These are phyloP conservation scores for Rhinogobio ventralis DNA, from an alignment of 2,797 vertebrate species.

Conservation along the genomic window DNA sequence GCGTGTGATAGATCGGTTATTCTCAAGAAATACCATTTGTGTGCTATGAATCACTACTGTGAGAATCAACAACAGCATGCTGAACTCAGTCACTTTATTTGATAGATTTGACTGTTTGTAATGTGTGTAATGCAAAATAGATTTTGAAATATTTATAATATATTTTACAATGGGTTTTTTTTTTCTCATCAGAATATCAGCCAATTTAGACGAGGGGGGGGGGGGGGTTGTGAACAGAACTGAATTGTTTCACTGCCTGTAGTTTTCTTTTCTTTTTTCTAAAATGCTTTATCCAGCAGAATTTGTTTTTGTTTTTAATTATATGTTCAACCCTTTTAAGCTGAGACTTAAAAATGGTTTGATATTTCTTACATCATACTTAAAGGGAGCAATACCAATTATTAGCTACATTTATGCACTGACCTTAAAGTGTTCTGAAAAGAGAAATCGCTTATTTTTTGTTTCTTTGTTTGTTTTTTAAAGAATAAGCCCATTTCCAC, in stretches of 20 bases:
- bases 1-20: constrained; percentile 16
- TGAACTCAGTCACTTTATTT: constrained; percentile 6
- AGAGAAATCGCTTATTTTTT: neutral
- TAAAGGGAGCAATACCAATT: neutral
- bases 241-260: neutral
- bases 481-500: neutral
- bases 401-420: neutral
- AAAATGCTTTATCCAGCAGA: neutral
- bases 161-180: neutral
- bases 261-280: neutral
- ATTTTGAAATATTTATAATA: neutral
- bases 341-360: neutral
- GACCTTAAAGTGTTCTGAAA: neutral
- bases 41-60: constrained; percentile 14
- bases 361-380: neutral
- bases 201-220: neutral
- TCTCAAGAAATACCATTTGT: constrained; percentile 27
- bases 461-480: neutral
- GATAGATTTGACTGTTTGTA: constrained; percentile 3
- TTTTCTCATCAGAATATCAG: neutral
- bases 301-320: neutral
- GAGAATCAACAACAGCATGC: constrained; percentile 25
- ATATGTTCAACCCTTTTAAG: neutral
- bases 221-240: too few species aligned
- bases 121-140: neutral